Evolutionary conservation across 2,888 invertebrate species (phyloP).

Genomic region (Drosophila colorata): DNA sequence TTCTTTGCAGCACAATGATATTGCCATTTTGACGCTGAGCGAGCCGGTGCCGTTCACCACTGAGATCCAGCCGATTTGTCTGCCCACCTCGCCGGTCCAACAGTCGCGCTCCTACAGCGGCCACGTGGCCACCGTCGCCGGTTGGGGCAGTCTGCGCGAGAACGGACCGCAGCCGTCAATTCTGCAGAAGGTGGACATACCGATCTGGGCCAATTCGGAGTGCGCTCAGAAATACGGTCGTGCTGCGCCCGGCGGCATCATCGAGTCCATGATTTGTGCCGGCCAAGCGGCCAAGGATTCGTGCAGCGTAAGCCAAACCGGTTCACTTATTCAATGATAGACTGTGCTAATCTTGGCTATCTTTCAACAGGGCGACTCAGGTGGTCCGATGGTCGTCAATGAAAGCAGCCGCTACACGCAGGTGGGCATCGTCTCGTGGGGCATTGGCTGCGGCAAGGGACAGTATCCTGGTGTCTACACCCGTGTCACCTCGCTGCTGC

Average conservation of each 20-base stretch:
- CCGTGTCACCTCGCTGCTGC: slow-evolving; percentile 92
- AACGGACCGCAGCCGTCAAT: slow-evolving; percentile 93
- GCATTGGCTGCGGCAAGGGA: slow-evolving; percentile 96
- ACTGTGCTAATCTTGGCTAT: neutral
- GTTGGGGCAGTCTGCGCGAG: slow-evolving; percentile 91
- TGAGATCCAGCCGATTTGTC: slow-evolving; percentile 91
- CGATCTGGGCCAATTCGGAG: slow-evolving; percentile 92
- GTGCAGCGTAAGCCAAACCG: slow-evolving; percentile 90
- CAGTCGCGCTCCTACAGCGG: slow-evolving; percentile 88
- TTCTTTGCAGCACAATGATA: slow-evolving; percentile 90
- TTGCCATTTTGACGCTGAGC: slow-evolving; percentile 92
- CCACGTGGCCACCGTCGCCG: slow-evolving; percentile 92
- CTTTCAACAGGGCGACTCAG: slow-evolving; percentile 91
- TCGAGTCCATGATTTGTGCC: slow-evolving; percentile 95
- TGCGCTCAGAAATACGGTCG: slow-evolving; percentile 92
- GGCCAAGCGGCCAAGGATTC: slow-evolving; percentile 94
- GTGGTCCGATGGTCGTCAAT: slow-evolving; percentile 94
- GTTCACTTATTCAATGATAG: neutral
- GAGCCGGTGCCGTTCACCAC: slow-evolving; percentile 90
- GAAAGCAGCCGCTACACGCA: slow-evolving; percentile 92
- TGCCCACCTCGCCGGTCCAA: slow-evolving; percentile 87
- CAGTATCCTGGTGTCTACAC: slow-evolving; percentile 97
- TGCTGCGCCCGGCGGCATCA: slow-evolving; percentile 95
- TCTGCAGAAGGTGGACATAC: slow-evolving; percentile 93
- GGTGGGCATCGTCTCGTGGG: slow-evolving; percentile 96